phyloP scores from a whole-genome alignment of 1,140 invertebrate species.

The Dreissena rostriformis region DNA sequence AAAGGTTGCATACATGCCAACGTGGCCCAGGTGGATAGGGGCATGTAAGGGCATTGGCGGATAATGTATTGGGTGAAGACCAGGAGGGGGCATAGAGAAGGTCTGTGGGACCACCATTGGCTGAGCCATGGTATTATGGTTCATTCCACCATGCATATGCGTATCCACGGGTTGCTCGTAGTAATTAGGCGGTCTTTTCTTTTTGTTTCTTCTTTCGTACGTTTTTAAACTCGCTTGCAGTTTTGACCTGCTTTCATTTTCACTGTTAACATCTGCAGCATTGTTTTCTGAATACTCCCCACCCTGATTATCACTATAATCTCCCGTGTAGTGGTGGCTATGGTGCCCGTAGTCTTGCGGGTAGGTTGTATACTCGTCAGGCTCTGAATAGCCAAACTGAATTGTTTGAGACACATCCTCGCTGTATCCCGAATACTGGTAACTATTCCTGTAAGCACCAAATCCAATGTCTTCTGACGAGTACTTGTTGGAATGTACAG shows the following conservation, averaged over 20 bases:
- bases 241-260: constrained; percentile 3
- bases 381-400: too few species aligned
- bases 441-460: too few species aligned
- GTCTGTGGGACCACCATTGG: constrained; percentile 25
- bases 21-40: not conserved
- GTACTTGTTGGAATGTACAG: too few species aligned
- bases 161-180: constrained; percentile 37
- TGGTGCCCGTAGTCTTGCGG: not conserved
- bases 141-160: not conserved
- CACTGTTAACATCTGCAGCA: not conserved
- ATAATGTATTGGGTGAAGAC: constrained; percentile 27
- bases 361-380: too few species aligned
- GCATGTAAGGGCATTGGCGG: not conserved
- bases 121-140: not conserved
- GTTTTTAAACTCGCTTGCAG: constrained; percentile 51
- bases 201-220: constrained; percentile 54
- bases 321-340: not conserved
- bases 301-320: not conserved
- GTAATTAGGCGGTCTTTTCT: constrained; percentile 50
- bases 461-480: too few species aligned
- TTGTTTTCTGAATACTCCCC: not conserved
- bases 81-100: constrained; percentile 23
- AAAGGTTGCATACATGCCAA: not conserved
- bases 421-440: too few species aligned
- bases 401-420: too few species aligned